Conservation (phyloP, 2,797 vertebrate species). For the Sebastes melanostomus region DNA sequence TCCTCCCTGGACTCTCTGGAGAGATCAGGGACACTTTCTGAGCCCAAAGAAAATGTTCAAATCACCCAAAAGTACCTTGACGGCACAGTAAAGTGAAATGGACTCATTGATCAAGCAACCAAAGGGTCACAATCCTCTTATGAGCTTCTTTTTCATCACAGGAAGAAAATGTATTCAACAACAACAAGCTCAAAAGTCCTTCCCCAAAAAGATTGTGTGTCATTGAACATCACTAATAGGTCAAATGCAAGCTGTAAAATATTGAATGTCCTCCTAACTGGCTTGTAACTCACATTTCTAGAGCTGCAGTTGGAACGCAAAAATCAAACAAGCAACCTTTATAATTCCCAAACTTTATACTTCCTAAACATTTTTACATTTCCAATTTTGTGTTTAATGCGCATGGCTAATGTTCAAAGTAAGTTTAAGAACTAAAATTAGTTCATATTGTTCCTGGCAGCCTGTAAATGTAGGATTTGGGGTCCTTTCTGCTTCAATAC, state of each 20-base stretch:
- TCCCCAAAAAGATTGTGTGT: background rate
- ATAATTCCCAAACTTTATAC: background rate
- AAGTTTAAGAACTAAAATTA: too few species aligned
- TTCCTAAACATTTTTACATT: too few species aligned
- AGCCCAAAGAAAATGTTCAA: background rate
- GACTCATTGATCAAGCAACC: background rate
- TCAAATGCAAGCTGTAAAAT: too few species aligned
- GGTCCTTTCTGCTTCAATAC: accelerated
- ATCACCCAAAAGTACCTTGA: background rate
- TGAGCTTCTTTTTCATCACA: background rate
- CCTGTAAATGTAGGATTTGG: background rate
- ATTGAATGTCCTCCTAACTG: too few species aligned
- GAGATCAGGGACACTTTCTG: background rate
- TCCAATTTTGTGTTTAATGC: too few species aligned
- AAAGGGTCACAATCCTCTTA: background rate
- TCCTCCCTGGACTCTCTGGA: background rate
- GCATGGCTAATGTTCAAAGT: too few species aligned
- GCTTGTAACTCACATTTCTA: background rate
- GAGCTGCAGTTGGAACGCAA: too few species aligned
- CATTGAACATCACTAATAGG: too few species aligned
- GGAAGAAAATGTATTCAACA: too few species aligned
- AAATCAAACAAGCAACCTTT: background rate
- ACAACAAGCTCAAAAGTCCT: too few species aligned
- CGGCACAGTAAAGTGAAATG: too few species aligned
- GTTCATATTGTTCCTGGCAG: accelerated